Base-by-base conservation (phyloP, 2,888 invertebrate genomes). In the Thecocarcelia acutangulata region DNA sequence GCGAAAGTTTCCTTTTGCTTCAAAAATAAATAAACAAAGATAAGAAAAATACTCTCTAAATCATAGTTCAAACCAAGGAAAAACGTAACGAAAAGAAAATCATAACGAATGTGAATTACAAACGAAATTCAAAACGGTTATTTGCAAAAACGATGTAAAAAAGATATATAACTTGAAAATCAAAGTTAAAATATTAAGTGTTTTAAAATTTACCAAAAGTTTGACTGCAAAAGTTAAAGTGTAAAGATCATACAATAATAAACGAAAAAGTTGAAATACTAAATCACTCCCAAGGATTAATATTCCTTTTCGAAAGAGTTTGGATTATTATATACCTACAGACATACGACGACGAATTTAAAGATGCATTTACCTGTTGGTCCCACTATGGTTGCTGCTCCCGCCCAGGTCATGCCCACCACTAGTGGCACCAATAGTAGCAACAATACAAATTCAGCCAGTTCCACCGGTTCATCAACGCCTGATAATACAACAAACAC, bases 311-410 rank as follows among this genome's bases (percentile, higher is more conserved):
- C 19, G 33, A 3, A n/a, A 40, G 37, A 15, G 19, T 13, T 82
- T 74, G 84, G 80, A 83, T 82, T 83, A 77, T 52, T 28, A 42
- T 21, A 42, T 21, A 40, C 19, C 19, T 5, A 52, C 11, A 59
- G 46, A 13, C 52, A 48, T 28, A 63, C n/a, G n/a, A 73, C 59
- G 46, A 50, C 84, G 80, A 84, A 73, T 83, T 83, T 83, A 78
- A 85, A 75, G 24, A 90, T 90, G 90, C 90, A 90, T 89, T 85
- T 90, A 84, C 90, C 90, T 70, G 88, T 88, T 76, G 90, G 90
- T 81, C 90, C 90, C 85, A 89, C 90, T 56, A 87, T 89, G 85
- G 87, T 90, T 75, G 89, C 89, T 63, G 83, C 86, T 37, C 86
- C 85, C 68, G 85, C 88, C 48, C 87, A 87, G 54, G 50, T 77